Base-by-base conservation (phyloP, 1,140 invertebrate species). In the Apis florea region DNA sequence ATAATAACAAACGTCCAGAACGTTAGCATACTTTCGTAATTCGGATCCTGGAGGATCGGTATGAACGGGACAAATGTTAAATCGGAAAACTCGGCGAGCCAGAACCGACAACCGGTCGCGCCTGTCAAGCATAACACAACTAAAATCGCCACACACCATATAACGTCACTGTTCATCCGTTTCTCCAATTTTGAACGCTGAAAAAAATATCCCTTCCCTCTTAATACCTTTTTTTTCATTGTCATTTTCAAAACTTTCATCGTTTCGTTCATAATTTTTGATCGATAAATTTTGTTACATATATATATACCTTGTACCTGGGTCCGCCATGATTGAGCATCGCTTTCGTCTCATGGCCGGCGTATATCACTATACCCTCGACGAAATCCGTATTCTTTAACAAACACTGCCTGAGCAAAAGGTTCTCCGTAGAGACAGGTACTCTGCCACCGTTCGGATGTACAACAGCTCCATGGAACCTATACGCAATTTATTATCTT, bases 251-350 rank as follows among this genome's bases (percentile, higher is more conserved):
- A 19, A 56, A 10, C 19, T 21, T 10, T 21, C 0, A 1, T 6
- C 12, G 19, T 24, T 56, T 2, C 26, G 9, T 1, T 15, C 19
- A 12, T 2, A 24, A n/a, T n/a, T n/a, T n/a, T n/a, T 4, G n/a
- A 17, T 31, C 19, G 9, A 31, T 19, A 13, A 12, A 15, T n/a
- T n/a, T 54, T 4, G n/a, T 63, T 87, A 93, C n/a, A n/a, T n/a
- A n/a, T n/a, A n/a, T n/a, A n/a, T n/a, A n/a, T n/a, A n/a, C 93
- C 90, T 99, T 99, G 93, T 99, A 99, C 84, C 98, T 95, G 80
- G 98, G 98, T 77, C 98, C 98, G 84, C 98, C 97, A 93, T 99
- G 99, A 93, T 99, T 99, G 26, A 99, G 95, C 97, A 99, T 98
- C 2, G 98, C 98, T 94, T 99, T 99, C 2, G 98, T 99, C 94